phyloP scores from a whole-genome alignment of 2,113 vertebrate genomes.

The Stigmatopora nigra region DNA sequence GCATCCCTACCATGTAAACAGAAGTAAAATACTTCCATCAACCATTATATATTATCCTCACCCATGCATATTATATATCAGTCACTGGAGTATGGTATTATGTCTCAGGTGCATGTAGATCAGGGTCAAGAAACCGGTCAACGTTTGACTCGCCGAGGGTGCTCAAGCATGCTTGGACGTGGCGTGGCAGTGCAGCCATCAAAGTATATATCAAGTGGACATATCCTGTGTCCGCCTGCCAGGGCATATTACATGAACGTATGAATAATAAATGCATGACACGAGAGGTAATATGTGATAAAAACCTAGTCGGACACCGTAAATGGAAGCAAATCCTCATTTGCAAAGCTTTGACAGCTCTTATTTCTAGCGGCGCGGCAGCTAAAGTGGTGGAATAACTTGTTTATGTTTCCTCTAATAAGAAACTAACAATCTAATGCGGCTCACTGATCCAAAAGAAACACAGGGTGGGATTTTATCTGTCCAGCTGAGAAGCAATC shows the following conservation, averaged over 20 bases:
- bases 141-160: neutral
- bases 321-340: neutral
- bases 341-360: slow-evolving; percentile 7
- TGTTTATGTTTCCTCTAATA: slow-evolving; percentile 5
- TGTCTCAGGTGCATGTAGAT: slow-evolving; percentile 7
- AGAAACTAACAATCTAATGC: slow-evolving; percentile 7
- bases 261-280: slow-evolving; percentile 36
- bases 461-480: slow-evolving; percentile 5
- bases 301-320: slow-evolving; percentile 11
- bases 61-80: neutral
- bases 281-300: slow-evolving; percentile 5
- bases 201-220: slow-evolving; percentile 15
- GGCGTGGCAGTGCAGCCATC: neutral
- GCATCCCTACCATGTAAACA: neutral
- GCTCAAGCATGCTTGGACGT: neutral
- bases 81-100: neutral
- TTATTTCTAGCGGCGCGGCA: neutral
- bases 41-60: neutral
- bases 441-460: slow-evolving; percentile 15
- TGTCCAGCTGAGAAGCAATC: slow-evolving; percentile 21
- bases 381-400: slow-evolving; percentile 24
- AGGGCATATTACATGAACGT: slow-evolving; percentile 32
- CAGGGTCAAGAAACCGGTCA: neutral
- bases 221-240: slow-evolving; percentile 9
- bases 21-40: slow-evolving; percentile 13